These are phyloP conservation scores for Neodon shergylaensis DNA, from an alignment of 2,113 vertebrate genomes.

Conservation along the genomic window DNA sequence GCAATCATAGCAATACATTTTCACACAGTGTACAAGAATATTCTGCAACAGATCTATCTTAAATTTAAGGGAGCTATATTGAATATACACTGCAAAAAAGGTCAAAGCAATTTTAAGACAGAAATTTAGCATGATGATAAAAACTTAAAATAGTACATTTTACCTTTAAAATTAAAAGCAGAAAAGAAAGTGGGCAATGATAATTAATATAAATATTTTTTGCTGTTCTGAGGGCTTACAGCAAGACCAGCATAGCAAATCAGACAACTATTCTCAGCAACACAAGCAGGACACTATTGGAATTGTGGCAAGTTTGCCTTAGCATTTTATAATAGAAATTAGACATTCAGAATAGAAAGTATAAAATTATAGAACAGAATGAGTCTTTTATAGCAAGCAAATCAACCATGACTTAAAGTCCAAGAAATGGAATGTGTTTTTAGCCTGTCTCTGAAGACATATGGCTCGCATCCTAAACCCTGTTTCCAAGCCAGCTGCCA, in stretches of 20 bases:
- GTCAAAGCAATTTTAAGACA: background rate
- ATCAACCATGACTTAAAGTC: slow-evolving; percentile 13
- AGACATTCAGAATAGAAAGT: slow-evolving; percentile 22
- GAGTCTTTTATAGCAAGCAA: slow-evolving; percentile 14
- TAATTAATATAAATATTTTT: background rate
- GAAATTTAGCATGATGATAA: background rate
- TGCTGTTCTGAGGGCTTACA: background rate
- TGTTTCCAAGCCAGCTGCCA: slow-evolving; percentile 24
- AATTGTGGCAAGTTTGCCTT: background rate
- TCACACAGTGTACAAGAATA: too few relatives aligned
- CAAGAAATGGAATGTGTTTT: slow-evolving; percentile 22
- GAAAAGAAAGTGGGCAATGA: background rate
- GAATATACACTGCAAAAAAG: background rate
- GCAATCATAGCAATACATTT: too few relatives aligned
- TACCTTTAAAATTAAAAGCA: background rate
- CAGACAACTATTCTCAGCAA: background rate
- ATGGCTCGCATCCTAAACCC: background rate
- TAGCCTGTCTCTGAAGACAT: slow-evolving; percentile 30
- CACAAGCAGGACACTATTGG: background rate
- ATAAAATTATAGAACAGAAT: slow-evolving; percentile 30
- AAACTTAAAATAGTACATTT: background rate
- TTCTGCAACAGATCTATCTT: background rate
- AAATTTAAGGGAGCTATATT: background rate
- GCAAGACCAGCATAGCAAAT: background rate
- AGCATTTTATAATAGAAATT: slow-evolving; percentile 43